Base-by-base conservation (phyloP, 1,140 invertebrate species). In the Dinothrombium tinctorium region DNA sequence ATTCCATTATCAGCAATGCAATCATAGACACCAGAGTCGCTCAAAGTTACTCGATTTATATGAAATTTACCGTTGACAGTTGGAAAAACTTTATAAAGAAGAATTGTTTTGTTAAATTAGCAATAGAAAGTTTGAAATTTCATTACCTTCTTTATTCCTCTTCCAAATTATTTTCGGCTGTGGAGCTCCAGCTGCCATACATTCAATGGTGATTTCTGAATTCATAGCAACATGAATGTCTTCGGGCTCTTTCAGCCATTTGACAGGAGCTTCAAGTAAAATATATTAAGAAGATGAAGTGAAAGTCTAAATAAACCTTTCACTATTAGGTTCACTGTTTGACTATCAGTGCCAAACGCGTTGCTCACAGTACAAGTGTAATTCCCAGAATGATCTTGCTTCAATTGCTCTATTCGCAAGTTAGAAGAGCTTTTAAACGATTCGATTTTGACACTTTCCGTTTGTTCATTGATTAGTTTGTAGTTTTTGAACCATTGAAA, bases 1-100 rank as follows among this genome's bases (percentile, higher is more conserved):
- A 77, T 74, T 33, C 73, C 64, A 59, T 82, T 83, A 52, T 71
- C 69, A 1, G 75, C 76, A 1, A 63, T 69, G 55, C 81, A 86
- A 25, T 68, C 68, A 59, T 80, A 83, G 54, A 77, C 72, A 3
- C 80, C 80, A n/a, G 78, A 79, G 53, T 82, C 76, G 53, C 77
- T n/a, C n/a, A n/a, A 71, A 3, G 79, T 71, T 59, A 69, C 68
- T 31, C 80, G 73, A 48, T 72, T 69, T 45, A 71, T 77, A 48
- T 84, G 79, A 2, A 31, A 3, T 3, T 14, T 14, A 4, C 17
- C 4, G 5, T 32, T 17, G 17, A 14, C 26, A 28, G 26, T 8
- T 8, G n/a, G n/a, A 28, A 7, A 8, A 28, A 28, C n/a, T n/a
- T 8, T 28, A 7, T n/a, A 28, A 28, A n/a, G n/a, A n/a, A 28